Base-by-base conservation (phyloP, 2,797 vertebrate species). In the Bovichtus variegatus region DNA sequence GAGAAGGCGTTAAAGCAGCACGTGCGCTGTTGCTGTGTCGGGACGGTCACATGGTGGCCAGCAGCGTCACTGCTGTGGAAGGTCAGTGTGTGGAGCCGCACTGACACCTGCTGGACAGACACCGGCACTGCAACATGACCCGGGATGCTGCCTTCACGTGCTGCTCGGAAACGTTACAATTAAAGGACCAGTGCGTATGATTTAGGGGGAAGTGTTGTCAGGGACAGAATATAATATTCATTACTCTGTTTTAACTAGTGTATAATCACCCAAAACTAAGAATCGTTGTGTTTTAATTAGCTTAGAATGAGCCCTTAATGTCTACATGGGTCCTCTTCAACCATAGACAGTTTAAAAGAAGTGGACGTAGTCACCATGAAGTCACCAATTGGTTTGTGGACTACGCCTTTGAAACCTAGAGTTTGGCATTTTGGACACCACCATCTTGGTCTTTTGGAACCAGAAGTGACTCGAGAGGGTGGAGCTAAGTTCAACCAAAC, bases 61-160 rank as follows among this genome's bases (percentile, higher is more conserved):
- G 11, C 46, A 15, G 58, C 55, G 49, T 57, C 54, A 47, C 60
- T 21, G 31, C 6, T 15, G 21, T 16, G n/a, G 21, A 5, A 2
- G n/a, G 4, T 12, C 6, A 0, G 1, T 27, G 21, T 7, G 59
- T 80, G 6, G 85, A 81, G 71, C 82, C 71, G 9, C 18, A 80
- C 3, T 60, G 71, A 29, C 84, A 78, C 83, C 88, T 90, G 27
- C 59, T 73, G 87, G 81, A 61, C 10, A 41, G 46, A 50, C 9
- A 0, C 0, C 0, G 2, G 3, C 6, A 74, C 63, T 72, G 18
- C 71, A 72, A 2, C 0, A 1, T 1, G 10, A 1, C 0, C 9
- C 9, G 3, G 1, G 3, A 16, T 4, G 58, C 19, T 36, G 61
- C 68, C 15, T 59, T 64, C 29, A 43, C 0, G 27, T 3, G 38